phyloP scores from a whole-genome alignment of 1,140 invertebrate species.

The Leptopilina clavipes region DNA sequence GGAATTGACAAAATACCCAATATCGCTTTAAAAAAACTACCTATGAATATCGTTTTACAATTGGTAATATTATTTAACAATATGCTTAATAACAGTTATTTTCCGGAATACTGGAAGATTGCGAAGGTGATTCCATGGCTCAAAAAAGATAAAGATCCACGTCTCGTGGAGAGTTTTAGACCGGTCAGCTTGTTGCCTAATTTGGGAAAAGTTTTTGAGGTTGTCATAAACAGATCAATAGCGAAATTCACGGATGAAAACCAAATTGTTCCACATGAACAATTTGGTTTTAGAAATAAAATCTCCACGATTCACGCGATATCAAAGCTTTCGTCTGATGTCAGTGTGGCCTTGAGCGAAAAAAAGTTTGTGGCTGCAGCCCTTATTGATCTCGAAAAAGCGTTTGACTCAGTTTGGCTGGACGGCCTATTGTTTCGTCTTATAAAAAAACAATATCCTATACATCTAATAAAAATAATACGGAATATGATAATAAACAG shows the following conservation, averaged over 20 bases:
- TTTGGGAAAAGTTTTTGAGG: constrained; percentile 34
- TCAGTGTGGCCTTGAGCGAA: not conserved
- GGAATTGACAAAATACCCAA: constrained; percentile 34
- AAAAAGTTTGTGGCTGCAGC: not conserved
- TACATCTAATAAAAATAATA: not conserved
- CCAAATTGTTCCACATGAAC: constrained; percentile 3
- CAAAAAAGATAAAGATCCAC: constrained; percentile 13
- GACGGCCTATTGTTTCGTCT: not conserved
- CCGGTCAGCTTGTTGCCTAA: constrained; percentile 25
- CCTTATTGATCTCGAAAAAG: not conserved
- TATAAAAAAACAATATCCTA: not conserved
- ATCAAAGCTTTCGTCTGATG: not conserved
- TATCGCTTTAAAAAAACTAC: constrained; percentile 8
- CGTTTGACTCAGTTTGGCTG: too few species aligned
- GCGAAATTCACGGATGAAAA: not conserved
- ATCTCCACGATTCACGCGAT: not conserved
- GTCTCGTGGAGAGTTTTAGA: not conserved
- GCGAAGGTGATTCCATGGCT: constrained; percentile 8
- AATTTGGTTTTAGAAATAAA: constrained; percentile 30
- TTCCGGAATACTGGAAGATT: constrained; percentile 6
- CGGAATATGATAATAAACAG: not conserved
- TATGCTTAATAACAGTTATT: constrained; percentile 8
- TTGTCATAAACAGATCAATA: constrained; percentile 21
- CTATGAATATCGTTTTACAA: not conserved
- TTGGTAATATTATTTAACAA: not conserved